Percentiles rank a stretch among this genome's conserved stretches.
Evolutionary conservation across 2,888 invertebrate genomes (phyloP).

Genomic region (Cecidostiba fungosa): DNA sequence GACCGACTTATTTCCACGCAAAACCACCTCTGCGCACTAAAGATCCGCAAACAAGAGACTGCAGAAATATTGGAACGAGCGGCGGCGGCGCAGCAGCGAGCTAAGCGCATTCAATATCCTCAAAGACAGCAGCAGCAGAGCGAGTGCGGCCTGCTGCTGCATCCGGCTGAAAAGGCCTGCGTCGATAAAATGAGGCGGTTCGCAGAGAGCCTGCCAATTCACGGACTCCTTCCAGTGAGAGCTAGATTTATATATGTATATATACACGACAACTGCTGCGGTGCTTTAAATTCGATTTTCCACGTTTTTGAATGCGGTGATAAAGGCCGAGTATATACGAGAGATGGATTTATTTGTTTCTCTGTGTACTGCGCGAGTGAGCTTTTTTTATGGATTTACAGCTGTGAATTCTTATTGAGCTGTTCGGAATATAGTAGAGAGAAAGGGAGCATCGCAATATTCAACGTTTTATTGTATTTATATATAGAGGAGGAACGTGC

Average conservation of each 20-base stretch:
- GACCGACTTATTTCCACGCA: neutral
- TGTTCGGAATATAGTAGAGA: no score
- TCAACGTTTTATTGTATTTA: no score
- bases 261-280: neutral
- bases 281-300: neutral
- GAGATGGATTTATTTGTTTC: neutral
- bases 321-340: neutral
- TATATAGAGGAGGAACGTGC: no score
- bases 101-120: conserved; percentile 14
- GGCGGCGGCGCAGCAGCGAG: neutral
- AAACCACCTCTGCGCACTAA: neutral
- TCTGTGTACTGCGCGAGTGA: neutral
- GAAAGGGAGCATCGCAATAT: no score
- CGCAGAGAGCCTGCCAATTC: conserved; percentile 69
- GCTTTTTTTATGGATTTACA: no score
- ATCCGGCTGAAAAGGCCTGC: conserved; percentile 64
- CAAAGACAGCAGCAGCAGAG: neutral
- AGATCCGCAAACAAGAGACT: conserved; percentile 35
- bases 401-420: no score
- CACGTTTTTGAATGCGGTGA: neutral
- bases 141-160: conserved; percentile 34
- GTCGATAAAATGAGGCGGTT: conserved; percentile 70
- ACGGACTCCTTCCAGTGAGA: conserved; percentile 71
- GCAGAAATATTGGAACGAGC: conserved; percentile 34
- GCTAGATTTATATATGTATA: neutral